Base-by-base conservation (phyloP, 2,797 vertebrate species). In the Semaprochilodus insignis region DNA sequence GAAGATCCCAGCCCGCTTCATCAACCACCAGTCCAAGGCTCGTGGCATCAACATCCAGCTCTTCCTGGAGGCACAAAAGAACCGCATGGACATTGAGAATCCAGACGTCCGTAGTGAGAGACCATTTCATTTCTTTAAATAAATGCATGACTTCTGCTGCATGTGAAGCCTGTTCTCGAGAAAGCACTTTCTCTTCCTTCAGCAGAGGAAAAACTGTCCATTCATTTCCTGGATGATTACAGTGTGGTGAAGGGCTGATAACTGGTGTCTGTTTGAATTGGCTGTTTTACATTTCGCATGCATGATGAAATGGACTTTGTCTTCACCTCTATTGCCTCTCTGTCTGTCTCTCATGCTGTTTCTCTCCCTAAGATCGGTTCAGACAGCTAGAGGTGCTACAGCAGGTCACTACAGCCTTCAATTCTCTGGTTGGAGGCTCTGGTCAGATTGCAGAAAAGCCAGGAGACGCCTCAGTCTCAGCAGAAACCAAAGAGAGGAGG, bases 41-140 rank as follows among this genome's bases (percentile, higher is more conserved):
- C 94, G 89, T 85, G 97, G 96, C 65, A 98, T 98, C 82, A 94
- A 95, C 74, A 88, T 95, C 7, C 90, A 84, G 77, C 93, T 96
- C 25, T 98, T 98, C 89, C 90, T 98, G 83, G 95, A 97, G 60
- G 95, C 96, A 76, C 97, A 97, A 88, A 96, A 94, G 90, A 95
- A 92, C 80, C 89, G 96, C 0, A 90, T 96, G 88, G 94, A 97
- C 72, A 11, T 94, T 59, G 96, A 98, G 87, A 96, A 92, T 36
- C 93, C 95, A 21, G 94, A 96, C 17, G 88, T 97, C 31, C 93
- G 91, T 52, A 95, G 97, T 99, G 92, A 95, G 96, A 88, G 73
- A 16, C n/a, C 31, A 31, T 6, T 48, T 60, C 4, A 27, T 65
- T 48, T 57, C 16, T 59, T 36, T 27, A 69, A 21, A 69, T 51